Evolutionary conservation across 1,140 invertebrate genomes (phyloP), one percentile per base, ranked within the genome.

Genomic region (Philopotamus ludificatus): DNA sequence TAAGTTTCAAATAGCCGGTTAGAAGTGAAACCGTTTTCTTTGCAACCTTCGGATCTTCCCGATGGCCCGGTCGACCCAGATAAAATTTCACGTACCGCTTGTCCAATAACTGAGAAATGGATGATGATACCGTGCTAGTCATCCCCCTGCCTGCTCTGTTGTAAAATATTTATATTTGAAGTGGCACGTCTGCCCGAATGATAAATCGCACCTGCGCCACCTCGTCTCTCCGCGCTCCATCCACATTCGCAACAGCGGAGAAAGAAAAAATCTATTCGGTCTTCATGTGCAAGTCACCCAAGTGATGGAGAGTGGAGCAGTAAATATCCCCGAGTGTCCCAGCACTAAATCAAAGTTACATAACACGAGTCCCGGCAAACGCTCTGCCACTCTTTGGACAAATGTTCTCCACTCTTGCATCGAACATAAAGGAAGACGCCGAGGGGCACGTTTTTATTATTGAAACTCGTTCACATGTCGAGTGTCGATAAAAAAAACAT

Each of bases 261-360:
- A 25, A 10, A 28, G 10, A 57, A 41, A 57, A 39, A 57, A 57
- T 57, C 54, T 28, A 42, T 57, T 57, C 54, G 28, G 54, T 41
- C 39, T 57, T 42, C 39, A 42, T 18, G 42, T 47, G 44, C 57
- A 60, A 60, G 57, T 60, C 57, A 60, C 26, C 21, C 12, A n/a
- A n/a, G n/a, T 47, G 57, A 60, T 47, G 22, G 57, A 47, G 34
- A 60, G 57, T 60, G 57, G 44, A 41, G 22, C 42, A 22, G 47
- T 60, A 47, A 42, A 60, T 60, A 60, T 47, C 28, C 39, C 55
- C 18, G 41, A 58, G 55, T 58, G 57, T 60, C 57, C 41, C 57
- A 18, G 25, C 41, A 44, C 42, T 60, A 60, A 60, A 60, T 60
- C 57, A 60, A 60, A 60, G 57, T 60, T 47, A 60, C 57, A 60